Percentiles rank a stretch among this genome's conserved stretches.
phyloP scores from a whole-genome alignment of 2,797 vertebrate species.

The Pangasius larnaudii region DNA sequence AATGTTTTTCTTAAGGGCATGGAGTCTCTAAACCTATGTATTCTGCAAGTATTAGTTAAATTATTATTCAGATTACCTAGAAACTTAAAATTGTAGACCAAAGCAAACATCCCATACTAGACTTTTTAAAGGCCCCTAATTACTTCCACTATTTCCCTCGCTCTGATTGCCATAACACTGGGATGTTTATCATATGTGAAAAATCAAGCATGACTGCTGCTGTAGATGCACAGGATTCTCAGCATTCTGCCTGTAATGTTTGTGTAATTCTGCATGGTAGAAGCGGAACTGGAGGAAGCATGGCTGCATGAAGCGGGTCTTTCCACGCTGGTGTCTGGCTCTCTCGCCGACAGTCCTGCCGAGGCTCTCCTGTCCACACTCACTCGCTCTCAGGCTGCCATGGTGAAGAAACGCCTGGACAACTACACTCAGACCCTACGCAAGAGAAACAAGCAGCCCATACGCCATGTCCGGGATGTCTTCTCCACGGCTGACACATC shows the following conservation, averaged over 20 bases:
- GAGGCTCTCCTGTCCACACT: slow-evolving; percentile 90
- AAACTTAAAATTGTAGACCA: neutral
- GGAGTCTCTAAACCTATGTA: neutral
- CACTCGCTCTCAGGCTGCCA: slow-evolving; percentile 87
- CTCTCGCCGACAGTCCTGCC: slow-evolving; percentile 71
- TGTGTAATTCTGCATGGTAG: slow-evolving; percentile 66
- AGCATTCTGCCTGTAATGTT: neutral
- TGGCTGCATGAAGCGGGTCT: slow-evolving; percentile 92
- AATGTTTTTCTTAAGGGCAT: neutral
- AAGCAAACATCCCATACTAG: slow-evolving; percentile 5
- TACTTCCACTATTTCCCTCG: neutral
- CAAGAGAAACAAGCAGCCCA: slow-evolving; percentile 84
- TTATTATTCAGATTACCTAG: neutral
- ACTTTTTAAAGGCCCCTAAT: neutral
- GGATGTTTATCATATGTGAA: neutral
- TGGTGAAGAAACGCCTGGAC: slow-evolving; percentile 88
- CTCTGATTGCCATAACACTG: neutral
- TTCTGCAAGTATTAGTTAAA: neutral
- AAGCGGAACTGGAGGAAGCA: slow-evolving; percentile 90
- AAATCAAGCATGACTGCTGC: slow-evolving; percentile 13
- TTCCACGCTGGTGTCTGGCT: slow-evolving; percentile 82
- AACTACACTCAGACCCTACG: slow-evolving; percentile 91
- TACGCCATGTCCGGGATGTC: slow-evolving; percentile 86
- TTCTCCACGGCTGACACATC: slow-evolving; percentile 76
- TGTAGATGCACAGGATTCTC: neutral